Percentiles rank a stretch among this genome's conserved stretches.
Evolutionary conservation across 2,113 vertebrate genomes (phyloP).

Genomic region (Talpa occidentalis): DNA sequence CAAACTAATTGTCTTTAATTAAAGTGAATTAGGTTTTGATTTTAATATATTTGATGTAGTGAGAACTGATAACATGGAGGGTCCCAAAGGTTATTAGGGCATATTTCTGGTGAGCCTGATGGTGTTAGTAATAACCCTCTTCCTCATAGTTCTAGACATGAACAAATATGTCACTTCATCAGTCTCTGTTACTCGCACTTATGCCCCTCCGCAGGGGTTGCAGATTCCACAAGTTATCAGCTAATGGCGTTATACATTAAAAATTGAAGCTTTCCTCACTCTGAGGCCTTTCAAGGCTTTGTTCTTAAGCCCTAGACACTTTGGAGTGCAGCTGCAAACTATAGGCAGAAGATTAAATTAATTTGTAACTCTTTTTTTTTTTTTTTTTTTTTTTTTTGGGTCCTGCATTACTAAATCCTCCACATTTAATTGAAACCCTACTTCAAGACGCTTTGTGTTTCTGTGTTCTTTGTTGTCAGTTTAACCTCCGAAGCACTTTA

Average conservation of each 20-base stretch:
- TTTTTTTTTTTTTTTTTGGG: slow-evolving; percentile 75
- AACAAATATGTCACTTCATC: slow-evolving; percentile 87
- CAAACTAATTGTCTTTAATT: slow-evolving; percentile 89
- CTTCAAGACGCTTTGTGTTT: slow-evolving; percentile 88
- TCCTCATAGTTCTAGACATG: slow-evolving; percentile 78
- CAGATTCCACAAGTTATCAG: slow-evolving; percentile 92
- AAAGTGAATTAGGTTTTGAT: slow-evolving; percentile 86
- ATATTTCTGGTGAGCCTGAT: slow-evolving; percentile 82
- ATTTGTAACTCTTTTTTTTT: slow-evolving; percentile 87
- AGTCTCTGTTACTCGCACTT: slow-evolving; percentile 85
- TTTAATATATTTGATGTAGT: slow-evolving; percentile 80
- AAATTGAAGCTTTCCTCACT: slow-evolving; percentile 88
- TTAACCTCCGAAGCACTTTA: slow-evolving; percentile 89
- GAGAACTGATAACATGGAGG: slow-evolving; percentile 79
- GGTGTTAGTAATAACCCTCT: slow-evolving; percentile 84
- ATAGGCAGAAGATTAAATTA: slow-evolving; percentile 93
- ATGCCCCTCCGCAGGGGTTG: slow-evolving; percentile 89
- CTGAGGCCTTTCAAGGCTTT: slow-evolving; percentile 89
- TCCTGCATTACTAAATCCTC: slow-evolving; percentile 88
- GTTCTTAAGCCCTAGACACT: slow-evolving; percentile 88
- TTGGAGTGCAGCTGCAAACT: slow-evolving; percentile 88
- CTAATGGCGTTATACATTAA: slow-evolving; percentile 94
- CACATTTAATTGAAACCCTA: slow-evolving; percentile 90
- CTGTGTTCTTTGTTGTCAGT: slow-evolving; percentile 86
- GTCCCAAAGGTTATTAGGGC: slow-evolving; percentile 87